Conservation (phyloP, 92 coral and sea anemone genomes). For the Bergia puertoricense region DNA sequence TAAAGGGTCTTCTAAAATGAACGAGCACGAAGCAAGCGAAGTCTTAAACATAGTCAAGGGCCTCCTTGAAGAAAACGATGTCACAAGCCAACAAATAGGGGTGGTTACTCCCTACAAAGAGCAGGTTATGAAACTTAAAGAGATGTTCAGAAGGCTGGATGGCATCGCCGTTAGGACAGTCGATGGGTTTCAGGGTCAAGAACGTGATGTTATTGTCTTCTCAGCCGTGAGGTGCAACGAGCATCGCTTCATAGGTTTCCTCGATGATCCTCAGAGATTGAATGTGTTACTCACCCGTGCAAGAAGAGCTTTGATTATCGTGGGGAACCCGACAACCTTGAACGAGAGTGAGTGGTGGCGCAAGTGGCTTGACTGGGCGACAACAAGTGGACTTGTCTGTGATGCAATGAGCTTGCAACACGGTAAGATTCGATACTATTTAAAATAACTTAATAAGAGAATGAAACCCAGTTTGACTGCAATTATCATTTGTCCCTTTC, state of each 20-base stretch:
- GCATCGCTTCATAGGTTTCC: constrained; percentile 68
- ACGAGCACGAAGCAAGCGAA: constrained; percentile 56
- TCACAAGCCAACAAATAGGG: constrained; percentile 54
- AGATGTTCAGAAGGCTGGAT: constrained; percentile 39
- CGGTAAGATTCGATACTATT: background rate
- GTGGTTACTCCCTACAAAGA: constrained; percentile 76
- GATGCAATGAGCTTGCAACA: constrained; percentile 11
- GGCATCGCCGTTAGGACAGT: constrained; percentile 73
- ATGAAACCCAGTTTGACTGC: background rate
- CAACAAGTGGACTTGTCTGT: constrained; percentile 13
- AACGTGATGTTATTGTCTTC: constrained; percentile 80
- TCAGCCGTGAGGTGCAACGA: constrained; percentile 88
- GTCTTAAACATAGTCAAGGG: constrained; percentile 51
- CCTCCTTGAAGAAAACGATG: constrained; percentile 49
- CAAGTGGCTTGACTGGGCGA: constrained; percentile 69
- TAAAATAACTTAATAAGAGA: background rate
- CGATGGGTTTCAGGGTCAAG: constrained; percentile 89
- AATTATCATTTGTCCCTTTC: background rate
- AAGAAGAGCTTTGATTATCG: constrained; percentile 71
- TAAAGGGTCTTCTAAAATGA: constrained; percentile 61
- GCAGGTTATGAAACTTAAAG: constrained; percentile 52
- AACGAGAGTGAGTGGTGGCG: constrained; percentile 63
- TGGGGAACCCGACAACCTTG: constrained; percentile 67
- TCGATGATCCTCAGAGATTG: constrained; percentile 73
- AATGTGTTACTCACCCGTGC: constrained; percentile 84